phyloP scores from a whole-genome alignment of 2,113 vertebrate genomes.

The Malurus alboscapulatus region DNA sequence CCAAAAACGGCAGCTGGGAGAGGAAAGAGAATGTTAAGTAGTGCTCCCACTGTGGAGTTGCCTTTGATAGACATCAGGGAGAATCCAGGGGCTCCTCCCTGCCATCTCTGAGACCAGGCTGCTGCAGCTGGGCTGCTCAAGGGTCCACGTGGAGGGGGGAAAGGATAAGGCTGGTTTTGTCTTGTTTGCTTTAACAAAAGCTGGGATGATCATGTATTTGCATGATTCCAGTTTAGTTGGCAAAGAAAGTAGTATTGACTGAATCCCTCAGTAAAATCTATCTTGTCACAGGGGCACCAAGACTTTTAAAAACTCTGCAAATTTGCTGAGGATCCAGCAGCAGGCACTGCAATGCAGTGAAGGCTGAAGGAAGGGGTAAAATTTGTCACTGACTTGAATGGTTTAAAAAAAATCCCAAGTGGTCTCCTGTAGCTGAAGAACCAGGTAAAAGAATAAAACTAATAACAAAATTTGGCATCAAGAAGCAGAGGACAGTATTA shows the following conservation, averaged over 20 bases:
- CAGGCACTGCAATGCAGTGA: background rate
- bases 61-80: background rate
- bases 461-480: background rate
- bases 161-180: background rate
- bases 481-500: background rate
- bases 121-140: background rate
- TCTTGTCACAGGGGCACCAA: background rate
- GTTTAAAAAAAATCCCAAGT: background rate
- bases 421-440: background rate
- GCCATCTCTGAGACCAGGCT: background rate
- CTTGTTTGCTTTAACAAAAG: background rate
- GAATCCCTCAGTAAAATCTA: background rate
- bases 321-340: background rate
- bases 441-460: background rate
- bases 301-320: background rate
- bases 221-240: background rate
- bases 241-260: background rate
- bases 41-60: background rate
- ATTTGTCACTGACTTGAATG: background rate
- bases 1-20: background rate
- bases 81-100: accelerated
- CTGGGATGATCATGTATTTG: background rate
- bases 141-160: accelerated
- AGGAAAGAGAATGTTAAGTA: background rate
- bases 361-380: background rate